Base-by-base conservation (phyloP, 2,113 vertebrate genomes). In the Taurulus bubalis region DNA sequence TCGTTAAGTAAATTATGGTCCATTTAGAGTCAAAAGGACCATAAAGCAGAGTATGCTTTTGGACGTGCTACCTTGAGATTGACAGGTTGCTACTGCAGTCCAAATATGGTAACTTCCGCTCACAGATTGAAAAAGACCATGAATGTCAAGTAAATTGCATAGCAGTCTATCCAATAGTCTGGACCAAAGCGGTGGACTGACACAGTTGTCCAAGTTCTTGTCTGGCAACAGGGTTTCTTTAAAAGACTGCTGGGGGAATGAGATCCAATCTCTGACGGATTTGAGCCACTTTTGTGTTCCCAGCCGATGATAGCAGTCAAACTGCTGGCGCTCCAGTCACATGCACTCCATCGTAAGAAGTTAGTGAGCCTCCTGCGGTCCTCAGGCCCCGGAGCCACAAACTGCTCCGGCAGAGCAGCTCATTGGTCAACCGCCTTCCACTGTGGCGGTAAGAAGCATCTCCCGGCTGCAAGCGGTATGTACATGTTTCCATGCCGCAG, bases 331-430 rank as follows among this genome's bases (percentile, higher is more conserved):
- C 32, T 16, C 3, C 51, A 51, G 24, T 36, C 36, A 45, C 8
- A 24, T 65, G 20, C 34, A 73, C 38, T 40, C 8, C 30, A 30
- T 38, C n/a, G 30, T 56, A 14, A 58, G n/a, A 70, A 12, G 28
- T 75, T 16, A 30, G 20, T 16, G 4, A 56, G 20, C 42, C 62
- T 32, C 36, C 62, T 28, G 56, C 55, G 58, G 83, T 56, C 22
- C 75, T 53, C 20, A 59, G 53, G 47, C 49, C 75, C 49, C 6
- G 40, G 28, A 66, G 84, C 24, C 14, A 47, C 3, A 58, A 40
- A 58, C 28, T 22, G 56, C 34, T 56, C 32, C 45, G 58, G 30
- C 65, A 42, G 16, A 34, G 64, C 53, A 66, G 30, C 56, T 36
- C 32, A 36, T 66, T 0, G 71, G 77, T 71, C 49, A 59, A 18